Conservation (phyloP, 1,140 invertebrate species). For the Pseudomyrmex concolor region DNA sequence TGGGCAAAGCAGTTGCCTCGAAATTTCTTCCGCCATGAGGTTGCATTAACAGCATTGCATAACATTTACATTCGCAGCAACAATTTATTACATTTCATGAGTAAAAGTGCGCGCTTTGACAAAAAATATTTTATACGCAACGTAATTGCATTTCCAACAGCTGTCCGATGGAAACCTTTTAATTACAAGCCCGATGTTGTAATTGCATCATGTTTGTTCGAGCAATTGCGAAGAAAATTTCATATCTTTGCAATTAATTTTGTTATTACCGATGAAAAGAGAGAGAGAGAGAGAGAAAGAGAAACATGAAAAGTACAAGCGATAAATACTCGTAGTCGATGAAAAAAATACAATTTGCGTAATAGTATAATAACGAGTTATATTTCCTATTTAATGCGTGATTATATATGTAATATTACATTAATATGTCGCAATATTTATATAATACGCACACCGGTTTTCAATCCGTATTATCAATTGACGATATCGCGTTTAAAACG, state of each 20-base stretch:
- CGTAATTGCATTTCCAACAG: slow-evolving; percentile 41
- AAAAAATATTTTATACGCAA: slow-evolving; percentile 31
- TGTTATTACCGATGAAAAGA: too few relatives aligned
- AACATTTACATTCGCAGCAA: neutral
- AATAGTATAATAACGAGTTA: slow-evolving; percentile 11
- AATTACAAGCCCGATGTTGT: slow-evolving; percentile 18
- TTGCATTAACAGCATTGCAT: neutral
- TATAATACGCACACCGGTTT: neutral
- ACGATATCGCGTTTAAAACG: slow-evolving; percentile 37
- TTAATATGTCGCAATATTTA: slow-evolving; percentile 10
- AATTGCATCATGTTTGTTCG: slow-evolving; percentile 32
- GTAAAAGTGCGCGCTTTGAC: slow-evolving; percentile 37
- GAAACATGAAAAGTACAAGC: neutral
- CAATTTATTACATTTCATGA: slow-evolving; percentile 34
- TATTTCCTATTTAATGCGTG: neutral
- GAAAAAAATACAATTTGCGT: neutral
- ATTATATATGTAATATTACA: neutral
- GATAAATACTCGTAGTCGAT: neutral
- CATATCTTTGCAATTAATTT: slow-evolving; percentile 9
- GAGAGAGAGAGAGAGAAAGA: too few relatives aligned
- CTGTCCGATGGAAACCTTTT: slow-evolving; percentile 23
- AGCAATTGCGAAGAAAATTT: slow-evolving; percentile 26
- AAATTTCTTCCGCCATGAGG: neutral
- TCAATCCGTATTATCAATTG: slow-evolving; percentile 39
- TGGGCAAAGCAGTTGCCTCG: neutral